Conservation (phyloP, 2,113 vertebrate species). For the human region DNA sequence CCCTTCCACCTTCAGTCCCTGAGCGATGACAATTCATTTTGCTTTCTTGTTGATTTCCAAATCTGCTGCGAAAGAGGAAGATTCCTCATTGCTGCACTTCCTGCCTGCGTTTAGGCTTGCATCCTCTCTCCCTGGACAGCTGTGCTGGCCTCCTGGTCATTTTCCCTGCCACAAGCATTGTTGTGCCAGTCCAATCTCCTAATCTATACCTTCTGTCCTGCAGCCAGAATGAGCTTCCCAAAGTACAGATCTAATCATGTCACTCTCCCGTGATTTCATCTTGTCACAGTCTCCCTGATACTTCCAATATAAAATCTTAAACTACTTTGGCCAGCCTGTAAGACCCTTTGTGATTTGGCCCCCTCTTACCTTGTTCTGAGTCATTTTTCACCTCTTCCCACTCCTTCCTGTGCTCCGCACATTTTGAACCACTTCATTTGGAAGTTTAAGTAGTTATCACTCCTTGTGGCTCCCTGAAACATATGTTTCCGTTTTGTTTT, state of each 20-base stretch:
- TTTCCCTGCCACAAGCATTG: not conserved
- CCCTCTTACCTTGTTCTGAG: not conserved
- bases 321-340: not conserved
- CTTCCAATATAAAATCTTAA: not conserved
- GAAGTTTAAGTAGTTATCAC: not conserved
- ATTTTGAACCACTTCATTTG: not conserved
- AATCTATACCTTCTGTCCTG: not conserved
- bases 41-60: not conserved
- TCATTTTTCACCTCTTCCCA: not conserved
- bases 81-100: not conserved
- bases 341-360: not conserved
- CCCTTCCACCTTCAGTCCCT: not conserved
- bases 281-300: not conserved
- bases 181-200: not conserved
- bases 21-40: not conserved
- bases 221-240: not conserved
- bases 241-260: not conserved
- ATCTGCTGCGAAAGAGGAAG: not conserved
- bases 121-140: not conserved
- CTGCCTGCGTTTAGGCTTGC: not conserved
- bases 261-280: not conserved
- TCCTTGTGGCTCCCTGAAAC: not conserved
- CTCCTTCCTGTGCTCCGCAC: not conserved
- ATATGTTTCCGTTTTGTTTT: not conserved
- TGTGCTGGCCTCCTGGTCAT: too few species aligned